These are phyloP conservation scores for Chymomyza amoena DNA, from an alignment of 2,888 invertebrate genomes.

Conservation along the genomic window DNA sequence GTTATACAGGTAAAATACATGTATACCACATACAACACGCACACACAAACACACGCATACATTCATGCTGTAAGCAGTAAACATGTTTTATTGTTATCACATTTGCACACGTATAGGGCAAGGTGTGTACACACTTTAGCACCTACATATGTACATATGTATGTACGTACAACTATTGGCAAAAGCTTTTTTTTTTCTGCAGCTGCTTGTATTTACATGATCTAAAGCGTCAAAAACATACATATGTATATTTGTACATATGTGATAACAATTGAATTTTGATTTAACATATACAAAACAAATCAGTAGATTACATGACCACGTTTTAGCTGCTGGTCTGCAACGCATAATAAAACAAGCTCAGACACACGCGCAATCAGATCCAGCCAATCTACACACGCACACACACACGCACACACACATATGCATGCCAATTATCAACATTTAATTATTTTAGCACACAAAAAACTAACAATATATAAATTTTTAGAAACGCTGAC, in stretches of 20 bases:
- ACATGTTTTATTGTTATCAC: neutral
- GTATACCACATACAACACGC: neutral
- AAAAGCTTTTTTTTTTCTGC: too few species aligned
- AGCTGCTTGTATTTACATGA: too few species aligned
- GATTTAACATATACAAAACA: neutral
- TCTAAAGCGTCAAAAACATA: too few species aligned
- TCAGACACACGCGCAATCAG: constrained; percentile 9
- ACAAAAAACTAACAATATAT: constrained; percentile 23
- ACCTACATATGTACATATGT: too few species aligned
- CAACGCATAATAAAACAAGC: neutral
- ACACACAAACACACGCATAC: neutral
- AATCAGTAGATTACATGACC: neutral
- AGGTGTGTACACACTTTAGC: too few species aligned
- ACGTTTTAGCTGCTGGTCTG: constrained; percentile 3
- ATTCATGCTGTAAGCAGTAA: neutral
- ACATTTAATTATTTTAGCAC: constrained; percentile 56
- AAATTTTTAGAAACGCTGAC: constrained; percentile 62
- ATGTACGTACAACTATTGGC: too few species aligned
- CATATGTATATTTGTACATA: too few species aligned
- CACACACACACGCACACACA: constrained; percentile 28
- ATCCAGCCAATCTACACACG: constrained; percentile 11
- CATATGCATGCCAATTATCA: constrained; percentile 46
- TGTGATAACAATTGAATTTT: too few species aligned
- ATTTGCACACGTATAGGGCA: neutral
- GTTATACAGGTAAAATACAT: constrained; percentile 13